These are phyloP conservation scores for Hyposoter dolosus DNA, from an alignment of 2,888 invertebrate species.

Conservation along the genomic window DNA sequence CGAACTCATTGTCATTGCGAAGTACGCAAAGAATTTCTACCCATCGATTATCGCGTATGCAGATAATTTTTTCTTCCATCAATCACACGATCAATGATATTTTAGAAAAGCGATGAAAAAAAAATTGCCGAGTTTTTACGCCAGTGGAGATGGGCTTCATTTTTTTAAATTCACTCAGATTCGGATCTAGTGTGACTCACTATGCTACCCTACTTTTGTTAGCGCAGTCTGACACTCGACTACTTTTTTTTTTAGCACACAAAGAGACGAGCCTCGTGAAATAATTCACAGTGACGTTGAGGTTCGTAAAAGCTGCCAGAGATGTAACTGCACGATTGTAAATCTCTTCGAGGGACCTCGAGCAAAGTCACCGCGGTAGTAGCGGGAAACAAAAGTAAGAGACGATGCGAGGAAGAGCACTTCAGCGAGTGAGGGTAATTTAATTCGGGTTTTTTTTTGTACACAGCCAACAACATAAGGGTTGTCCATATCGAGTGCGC, in stretches of 20 bases:
- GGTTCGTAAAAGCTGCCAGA: background rate
- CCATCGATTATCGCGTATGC: background rate
- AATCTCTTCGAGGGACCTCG: conserved; percentile 17
- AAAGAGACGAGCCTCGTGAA: background rate
- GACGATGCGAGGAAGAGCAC: background rate
- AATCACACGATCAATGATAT: too few relatives aligned
- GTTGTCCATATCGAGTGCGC: conserved; percentile 11
- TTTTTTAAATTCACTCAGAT: background rate
- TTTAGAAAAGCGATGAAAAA: background rate
- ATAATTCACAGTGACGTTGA: background rate
- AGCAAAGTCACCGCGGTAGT: background rate
- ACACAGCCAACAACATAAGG: background rate
- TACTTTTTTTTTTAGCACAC: background rate
- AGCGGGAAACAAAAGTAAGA: background rate
- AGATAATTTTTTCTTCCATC: background rate
- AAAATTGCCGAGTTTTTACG: background rate
- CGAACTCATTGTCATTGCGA: background rate
- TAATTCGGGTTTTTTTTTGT: conserved; percentile 28
- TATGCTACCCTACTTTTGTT: background rate
- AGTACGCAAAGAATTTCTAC: background rate
- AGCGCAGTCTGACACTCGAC: background rate
- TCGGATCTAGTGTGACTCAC: background rate
- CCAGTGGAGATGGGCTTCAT: background rate
- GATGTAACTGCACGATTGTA: conserved; percentile 8
- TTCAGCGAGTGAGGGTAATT: conserved; percentile 14